These are phyloP conservation scores for Drosophila sechellia DNA, from an alignment of 1,140 invertebrate genomes.

Conservation along the genomic window DNA sequence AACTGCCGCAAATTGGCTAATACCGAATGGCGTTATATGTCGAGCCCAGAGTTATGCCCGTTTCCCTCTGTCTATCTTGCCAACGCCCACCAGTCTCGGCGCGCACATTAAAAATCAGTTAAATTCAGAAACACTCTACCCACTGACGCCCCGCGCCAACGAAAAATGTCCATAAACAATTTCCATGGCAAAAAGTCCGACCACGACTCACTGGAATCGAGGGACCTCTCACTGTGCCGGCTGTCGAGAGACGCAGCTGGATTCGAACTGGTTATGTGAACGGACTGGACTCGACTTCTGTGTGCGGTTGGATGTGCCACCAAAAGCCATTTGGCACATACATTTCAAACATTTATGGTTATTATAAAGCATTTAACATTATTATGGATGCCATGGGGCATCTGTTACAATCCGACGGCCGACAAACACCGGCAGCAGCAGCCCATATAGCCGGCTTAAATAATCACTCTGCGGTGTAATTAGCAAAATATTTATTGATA, in stretches of 20 bases:
- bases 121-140: slow-evolving; percentile 67
- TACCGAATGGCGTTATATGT: slow-evolving; percentile 65
- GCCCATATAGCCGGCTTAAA: slow-evolving; percentile 33
- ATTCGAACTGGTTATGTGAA: slow-evolving; percentile 42
- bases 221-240: slow-evolving; percentile 58
- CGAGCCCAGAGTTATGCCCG: slow-evolving; percentile 59
- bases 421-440: slow-evolving; percentile 10
- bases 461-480: slow-evolving; percentile 55
- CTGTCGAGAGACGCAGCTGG: slow-evolving; percentile 56
- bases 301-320: slow-evolving; percentile 45
- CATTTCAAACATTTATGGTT: slow-evolving; percentile 82
- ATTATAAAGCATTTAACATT: slow-evolving; percentile 83
- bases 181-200: slow-evolving; percentile 54
- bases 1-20: slow-evolving; percentile 80
- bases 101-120: slow-evolving; percentile 78
- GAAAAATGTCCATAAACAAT: slow-evolving; percentile 71
- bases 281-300: slow-evolving; percentile 16
- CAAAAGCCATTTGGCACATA: slow-evolving; percentile 75
- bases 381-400: slow-evolving; percentile 73
- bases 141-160: background rate
- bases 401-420: slow-evolving; percentile 61
- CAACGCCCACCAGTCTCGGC: slow-evolving; percentile 54
- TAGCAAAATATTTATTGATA: slow-evolving; percentile 57
- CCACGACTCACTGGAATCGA: background rate
- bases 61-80: slow-evolving; percentile 63